Conservation (phyloP, 2,797 vertebrate species). For the Enteromius anoplus region DNA sequence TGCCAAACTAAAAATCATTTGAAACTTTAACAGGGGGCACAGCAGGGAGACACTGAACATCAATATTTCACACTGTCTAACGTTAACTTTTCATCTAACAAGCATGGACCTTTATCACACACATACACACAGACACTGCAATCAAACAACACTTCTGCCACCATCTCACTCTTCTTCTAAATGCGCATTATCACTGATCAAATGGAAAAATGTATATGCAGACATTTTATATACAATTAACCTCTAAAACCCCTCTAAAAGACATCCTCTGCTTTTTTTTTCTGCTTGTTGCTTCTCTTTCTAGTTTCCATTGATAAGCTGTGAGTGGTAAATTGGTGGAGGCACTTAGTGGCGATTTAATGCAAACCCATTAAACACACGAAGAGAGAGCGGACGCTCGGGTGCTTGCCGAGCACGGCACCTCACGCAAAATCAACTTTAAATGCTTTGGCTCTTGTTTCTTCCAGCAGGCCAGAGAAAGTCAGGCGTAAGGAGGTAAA, state of each 20-base stretch:
- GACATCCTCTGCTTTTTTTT: neutral
- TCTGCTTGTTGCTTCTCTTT: slow-evolving; percentile 20
- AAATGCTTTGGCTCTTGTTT: slow-evolving; percentile 45
- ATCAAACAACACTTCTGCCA: neutral
- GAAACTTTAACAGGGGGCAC: slow-evolving; percentile 26
- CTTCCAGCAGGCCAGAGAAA: slow-evolving; percentile 28
- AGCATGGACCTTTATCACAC: neutral
- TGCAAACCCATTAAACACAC: slow-evolving; percentile 72
- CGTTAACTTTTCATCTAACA: slow-evolving; percentile 22
- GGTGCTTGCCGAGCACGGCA: neutral
- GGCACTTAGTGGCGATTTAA: slow-evolving; percentile 73
- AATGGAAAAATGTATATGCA: neutral
- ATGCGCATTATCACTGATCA: neutral
- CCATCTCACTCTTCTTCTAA: neutral
- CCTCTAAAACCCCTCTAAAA: neutral
- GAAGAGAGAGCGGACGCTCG: slow-evolving; percentile 40
- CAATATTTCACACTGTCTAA: slow-evolving; percentile 39
- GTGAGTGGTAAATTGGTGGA: slow-evolving; percentile 70
- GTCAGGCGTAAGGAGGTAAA: neutral
- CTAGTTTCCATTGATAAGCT: slow-evolving; percentile 59
- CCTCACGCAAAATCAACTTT: slow-evolving; percentile 12
- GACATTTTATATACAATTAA: slow-evolving; percentile 33
- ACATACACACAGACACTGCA: neutral
- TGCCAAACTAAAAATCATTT: slow-evolving; percentile 18
- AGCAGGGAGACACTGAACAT: slow-evolving; percentile 25